Evolutionary conservation across 23 tunicate species (phyloP).

Genomic region (Trididemnum miniatum): DNA sequence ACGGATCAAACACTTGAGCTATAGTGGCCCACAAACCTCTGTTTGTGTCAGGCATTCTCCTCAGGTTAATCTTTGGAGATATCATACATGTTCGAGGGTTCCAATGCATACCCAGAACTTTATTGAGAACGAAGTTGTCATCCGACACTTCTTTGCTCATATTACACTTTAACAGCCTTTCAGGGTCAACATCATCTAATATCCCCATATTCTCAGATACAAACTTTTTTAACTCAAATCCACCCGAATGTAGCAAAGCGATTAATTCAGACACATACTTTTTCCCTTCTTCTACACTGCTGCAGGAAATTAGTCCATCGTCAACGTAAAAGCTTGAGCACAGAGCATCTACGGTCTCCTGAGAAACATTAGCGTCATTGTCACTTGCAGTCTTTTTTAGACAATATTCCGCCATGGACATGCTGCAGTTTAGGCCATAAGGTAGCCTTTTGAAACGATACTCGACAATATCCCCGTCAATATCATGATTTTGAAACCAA

Average conservation of each 20-base stretch:
- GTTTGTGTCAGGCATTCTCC: neutral
- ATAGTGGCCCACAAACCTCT: conserved; percentile 21
- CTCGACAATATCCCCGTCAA: neutral
- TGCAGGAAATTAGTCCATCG: conserved; percentile 11
- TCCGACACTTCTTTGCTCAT: neutral
- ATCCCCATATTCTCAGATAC: neutral
- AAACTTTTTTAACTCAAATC: conserved; percentile 19
- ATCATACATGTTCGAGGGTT: neutral
- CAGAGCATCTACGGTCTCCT: neutral
- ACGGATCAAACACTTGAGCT: conserved; percentile 18
- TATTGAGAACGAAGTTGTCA: neutral
- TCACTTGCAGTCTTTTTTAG: conserved; percentile 11
- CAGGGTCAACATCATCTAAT: neutral
- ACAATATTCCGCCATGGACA: conserved; percentile 30
- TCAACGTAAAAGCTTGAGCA: conserved; percentile 1
- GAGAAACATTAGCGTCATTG: conserved; percentile 3
- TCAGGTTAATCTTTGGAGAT: neutral
- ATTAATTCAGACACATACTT: neutral
- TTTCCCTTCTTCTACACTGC: neutral
- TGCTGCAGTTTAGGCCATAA: conserved; percentile 21
- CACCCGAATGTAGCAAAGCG: conserved; percentile 4
- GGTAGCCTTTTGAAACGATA: conserved; percentile 13
- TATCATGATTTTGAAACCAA: conserved; percentile 7
- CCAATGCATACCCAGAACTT: conserved; percentile 26
- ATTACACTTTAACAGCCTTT: neutral